Base-by-base conservation (phyloP, 2,113 vertebrate genomes). In the Pholis gunnellus region DNA sequence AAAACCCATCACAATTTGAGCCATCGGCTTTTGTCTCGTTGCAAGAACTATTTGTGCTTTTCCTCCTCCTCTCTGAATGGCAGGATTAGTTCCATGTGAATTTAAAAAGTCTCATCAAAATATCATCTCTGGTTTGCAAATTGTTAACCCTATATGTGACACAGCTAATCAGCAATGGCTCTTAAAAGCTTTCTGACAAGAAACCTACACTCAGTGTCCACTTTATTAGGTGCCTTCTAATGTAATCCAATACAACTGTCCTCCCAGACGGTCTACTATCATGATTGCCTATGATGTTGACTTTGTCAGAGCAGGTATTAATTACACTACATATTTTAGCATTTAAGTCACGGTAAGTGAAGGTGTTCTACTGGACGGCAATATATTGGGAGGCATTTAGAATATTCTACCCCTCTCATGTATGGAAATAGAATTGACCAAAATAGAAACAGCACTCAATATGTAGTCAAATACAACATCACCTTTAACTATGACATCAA, bases 1-100 rank as follows among this genome's bases (percentile, higher is more conserved):
- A 61, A 82, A 82, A 76, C 14, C 36, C 59, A 86, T 78, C 66
- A 87, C 69, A 73, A 86, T 84, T 78, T 75, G 66, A 81, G 75
- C 50, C 66, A 48, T 67, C 82, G 88, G 71, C 63, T 80, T 85
- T 82, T 83, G 69, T 87, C 73, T 82, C 6, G 3, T 11, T 42
- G 40, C 74, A 42, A 81, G 48, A 77, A 81, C 87, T 67, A 79
- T 63, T 71, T 17, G 31, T 59, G 66, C 72, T 79, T 82, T 77
- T 81, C 59, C 54, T 88, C 67, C 36, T 48, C 9, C 36, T 77
- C 56, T 72, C 72, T 85, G 57, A 86, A 83, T 74, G 79, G 76
- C 57, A 66, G 61, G 76, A 86, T 88, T 87, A 84, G 60, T 38
- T 76, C 34, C 27, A 69, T 79, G 42, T 68, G 31, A 71, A 64